These are phyloP conservation scores for Aromia moschata DNA, from an alignment of 2,888 invertebrate genomes.

Conservation along the genomic window DNA sequence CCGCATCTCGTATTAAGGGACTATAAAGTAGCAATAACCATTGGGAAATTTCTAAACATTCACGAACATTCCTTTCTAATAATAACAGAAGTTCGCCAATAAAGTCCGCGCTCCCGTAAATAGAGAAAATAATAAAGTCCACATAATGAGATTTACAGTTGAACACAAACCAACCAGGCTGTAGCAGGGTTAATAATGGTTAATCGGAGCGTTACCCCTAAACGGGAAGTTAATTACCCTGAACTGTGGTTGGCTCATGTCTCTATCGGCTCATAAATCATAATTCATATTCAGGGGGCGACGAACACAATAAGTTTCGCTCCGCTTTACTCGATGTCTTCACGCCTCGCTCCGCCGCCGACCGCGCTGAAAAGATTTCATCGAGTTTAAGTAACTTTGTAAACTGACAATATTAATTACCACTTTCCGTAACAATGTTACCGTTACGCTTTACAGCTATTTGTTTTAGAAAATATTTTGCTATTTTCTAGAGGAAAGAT, in stretches of 20 bases:
- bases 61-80: not conserved
- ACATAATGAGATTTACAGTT: constrained; percentile 22
- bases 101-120: not conserved
- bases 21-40: no score
- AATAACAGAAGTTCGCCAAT: not conserved
- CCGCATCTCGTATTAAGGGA: no score
- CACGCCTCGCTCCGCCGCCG: constrained; percentile 52
- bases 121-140: constrained; percentile 4
- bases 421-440: constrained; percentile 1
- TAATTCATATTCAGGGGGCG: constrained; percentile 58
- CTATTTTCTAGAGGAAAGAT: no score
- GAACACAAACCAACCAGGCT: constrained; percentile 21
- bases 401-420: constrained; percentile 16
- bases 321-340: constrained; percentile 49
- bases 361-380: constrained; percentile 28
- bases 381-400: constrained; percentile 10
- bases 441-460: not conserved
- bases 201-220: constrained; percentile 49
- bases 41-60: no score
- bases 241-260: constrained; percentile 61
- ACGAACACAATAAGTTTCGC: constrained; percentile 50
- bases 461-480: no score
- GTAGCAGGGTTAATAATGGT: constrained; percentile 43
- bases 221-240: constrained; percentile 62
- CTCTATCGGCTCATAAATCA: constrained; percentile 61